phyloP scores from a whole-genome alignment of 2,797 vertebrate genomes.

The Hirundo rustica region DNA sequence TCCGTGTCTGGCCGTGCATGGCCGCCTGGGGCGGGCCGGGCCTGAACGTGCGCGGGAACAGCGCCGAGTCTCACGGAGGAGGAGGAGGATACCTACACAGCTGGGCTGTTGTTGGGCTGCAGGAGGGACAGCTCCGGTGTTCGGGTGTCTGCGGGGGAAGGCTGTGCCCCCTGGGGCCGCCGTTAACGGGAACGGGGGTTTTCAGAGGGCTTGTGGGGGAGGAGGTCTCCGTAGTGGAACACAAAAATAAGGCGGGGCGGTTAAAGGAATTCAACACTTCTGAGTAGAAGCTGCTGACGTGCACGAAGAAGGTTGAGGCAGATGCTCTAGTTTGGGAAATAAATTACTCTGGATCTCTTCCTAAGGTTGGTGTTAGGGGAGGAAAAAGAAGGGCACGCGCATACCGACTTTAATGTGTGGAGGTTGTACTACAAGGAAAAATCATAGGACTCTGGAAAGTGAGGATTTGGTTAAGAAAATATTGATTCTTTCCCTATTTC shows the following conservation, averaged over 20 bases:
- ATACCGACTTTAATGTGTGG: neutral
- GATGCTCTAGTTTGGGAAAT: neutral
- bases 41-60: neutral
- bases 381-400: neutral
- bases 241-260: fast-evolving
- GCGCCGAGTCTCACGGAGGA: neutral
- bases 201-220: neutral
- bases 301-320: neutral
- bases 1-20: neutral
- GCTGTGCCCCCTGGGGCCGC: neutral
- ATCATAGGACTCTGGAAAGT: fast-evolving
- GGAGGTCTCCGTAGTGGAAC: neutral
- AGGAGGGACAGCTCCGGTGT: neutral
- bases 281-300: neutral
- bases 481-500: neutral
- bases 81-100: neutral
- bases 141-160: neutral
- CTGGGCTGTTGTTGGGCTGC: neutral
- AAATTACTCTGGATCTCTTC: neutral
- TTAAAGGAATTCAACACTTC: neutral
- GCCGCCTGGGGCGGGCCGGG: neutral
- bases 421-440: neutral
- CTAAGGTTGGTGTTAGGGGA: neutral
- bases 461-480: neutral
- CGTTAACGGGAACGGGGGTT: fast-evolving